These are phyloP conservation scores for Hipparchia semele DNA, from an alignment of 2,888 invertebrate species.

Conservation along the genomic window DNA sequence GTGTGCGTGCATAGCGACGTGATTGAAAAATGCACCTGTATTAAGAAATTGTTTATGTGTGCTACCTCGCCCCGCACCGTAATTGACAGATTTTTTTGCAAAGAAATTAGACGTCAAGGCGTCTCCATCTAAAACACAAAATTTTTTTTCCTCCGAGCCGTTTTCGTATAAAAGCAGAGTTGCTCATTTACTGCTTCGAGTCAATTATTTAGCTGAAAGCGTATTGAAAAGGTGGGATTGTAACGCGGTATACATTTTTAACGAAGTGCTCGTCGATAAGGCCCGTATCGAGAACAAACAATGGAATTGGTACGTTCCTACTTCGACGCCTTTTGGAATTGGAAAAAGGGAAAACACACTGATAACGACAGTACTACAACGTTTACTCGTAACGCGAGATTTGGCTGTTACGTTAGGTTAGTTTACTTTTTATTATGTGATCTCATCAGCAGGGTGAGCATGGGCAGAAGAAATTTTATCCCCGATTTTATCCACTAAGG, in stretches of 20 bases:
- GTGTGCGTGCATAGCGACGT: no score
- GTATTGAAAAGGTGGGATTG: conserved; percentile 35
- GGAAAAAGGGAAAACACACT: conserved; percentile 21
- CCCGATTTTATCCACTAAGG: no score
- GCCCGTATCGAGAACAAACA: conserved; percentile 39
- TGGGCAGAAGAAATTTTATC: no score
- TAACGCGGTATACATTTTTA: conserved; percentile 38
- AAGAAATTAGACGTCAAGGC: no score
- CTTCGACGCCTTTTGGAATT: conserved; percentile 23
- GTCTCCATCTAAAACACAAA: no score
- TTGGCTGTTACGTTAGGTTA: not conserved
- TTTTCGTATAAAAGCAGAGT: not conserved
- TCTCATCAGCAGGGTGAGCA: no score
- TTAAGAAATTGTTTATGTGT: no score
- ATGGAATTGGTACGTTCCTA: conserved; percentile 30
- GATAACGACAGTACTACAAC: conserved; percentile 20
- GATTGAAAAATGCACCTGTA: no score
- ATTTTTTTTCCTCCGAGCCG: no score
- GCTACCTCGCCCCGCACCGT: no score
- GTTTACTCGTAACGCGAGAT: not conserved
- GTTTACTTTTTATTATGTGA: not conserved
- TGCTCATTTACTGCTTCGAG: conserved; percentile 29
- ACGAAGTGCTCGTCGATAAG: conserved; percentile 38
- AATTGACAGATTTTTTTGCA: no score
- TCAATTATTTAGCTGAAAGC: conserved; percentile 30